Evolutionary conservation across 2,888 invertebrate species (phyloP), one percentile per base, ranked within the genome.

Genomic region (Yponomeuta sedellus): DNA sequence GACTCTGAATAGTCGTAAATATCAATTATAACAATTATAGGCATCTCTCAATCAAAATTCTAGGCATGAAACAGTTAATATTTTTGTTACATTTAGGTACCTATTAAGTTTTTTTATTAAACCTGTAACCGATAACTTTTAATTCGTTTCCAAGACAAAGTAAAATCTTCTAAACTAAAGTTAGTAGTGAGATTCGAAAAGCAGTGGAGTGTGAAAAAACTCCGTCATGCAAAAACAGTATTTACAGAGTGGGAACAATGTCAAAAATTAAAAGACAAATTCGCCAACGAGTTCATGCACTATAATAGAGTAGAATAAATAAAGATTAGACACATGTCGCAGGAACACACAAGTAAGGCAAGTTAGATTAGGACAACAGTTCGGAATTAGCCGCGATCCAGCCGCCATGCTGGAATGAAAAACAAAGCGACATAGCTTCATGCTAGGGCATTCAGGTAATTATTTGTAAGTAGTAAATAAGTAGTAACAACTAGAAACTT

Each of bases 331-430:
- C 75, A 77, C 75, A 81, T 75, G 76, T 52, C 16, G 12, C 5
- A 12, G 67, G 74, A 79, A 82, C 78, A 82, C 78, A 82, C 72
- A 74, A n/a, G 19, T 58, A 65, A 39, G 57, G 44, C 69, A 80
- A 74, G 77, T 81, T 83, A 81, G 77, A 73, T 68, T 68, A 77
- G 78, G 78, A 52, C 44, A 75, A 73, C 77, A 76, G 74, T 79
- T 78, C 88, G 75, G 84, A 82, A 85, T 81, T 80, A 78, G 75
- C 79, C 68, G 44, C 44, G 44, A 12, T 87, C 87, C 85, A 85
- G 85, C 83, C 82, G 85, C 86, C 87, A 86, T 87, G 89, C 90
- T 90, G 90, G 73, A 87, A 89, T 12, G 34, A 75, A 77, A 71
- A 78, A 79, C 73, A 68, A 79, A 78, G 77, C 34, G 34, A 34